Base-by-base conservation (phyloP, 2,888 invertebrate species). In the Chironomus riparius region DNA sequence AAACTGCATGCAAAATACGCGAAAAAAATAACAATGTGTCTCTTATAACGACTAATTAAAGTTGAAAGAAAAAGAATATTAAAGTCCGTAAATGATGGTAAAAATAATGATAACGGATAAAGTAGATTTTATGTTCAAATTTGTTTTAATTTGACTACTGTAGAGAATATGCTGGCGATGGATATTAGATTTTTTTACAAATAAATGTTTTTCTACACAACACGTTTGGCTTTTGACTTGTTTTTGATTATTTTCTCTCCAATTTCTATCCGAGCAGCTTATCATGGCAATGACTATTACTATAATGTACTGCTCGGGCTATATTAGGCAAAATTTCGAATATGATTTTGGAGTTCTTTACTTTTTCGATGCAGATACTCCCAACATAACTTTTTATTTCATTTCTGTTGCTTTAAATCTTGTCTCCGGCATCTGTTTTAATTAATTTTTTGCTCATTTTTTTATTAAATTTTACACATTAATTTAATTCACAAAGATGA, bases 131-230 rank as follows among this genome's bases (percentile, higher is more conserved):
- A 56, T 48, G 50, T 56, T 71, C 71, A 65, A 24, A 65, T 65
- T 21, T 22, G 21, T 65, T 65, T 50, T 56, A 24, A 22, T 22
- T 65, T 38, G 38, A 38, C 38, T 38, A 24, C 21, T 65, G 65
- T 65, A 71, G 71, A 71, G 22, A n/a, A 47, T 70, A 13, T 70
- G 47, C 47, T 38, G 70, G 70, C 70, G 70, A 70, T 56, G 18
- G 28, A 21, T 28, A 18, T 70, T 70, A 70, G 70, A 70, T 65
- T 65, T 71, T 71, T 56, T 56, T 22, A 71, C 50, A 56, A 70
- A 71, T 71, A 71, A 71, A 71, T 71, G 71, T 71, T 71, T 70
- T 71, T 71, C 71, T 71, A 71, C 71, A 71, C 56, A 70, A 70
- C n/a, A n/a, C 56, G 4, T 56, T 50, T 15, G 56, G n/a, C 18